Evolutionary conservation across 2,797 vertebrate species (phyloP).

Genomic region (Pelobates cultripes): DNA sequence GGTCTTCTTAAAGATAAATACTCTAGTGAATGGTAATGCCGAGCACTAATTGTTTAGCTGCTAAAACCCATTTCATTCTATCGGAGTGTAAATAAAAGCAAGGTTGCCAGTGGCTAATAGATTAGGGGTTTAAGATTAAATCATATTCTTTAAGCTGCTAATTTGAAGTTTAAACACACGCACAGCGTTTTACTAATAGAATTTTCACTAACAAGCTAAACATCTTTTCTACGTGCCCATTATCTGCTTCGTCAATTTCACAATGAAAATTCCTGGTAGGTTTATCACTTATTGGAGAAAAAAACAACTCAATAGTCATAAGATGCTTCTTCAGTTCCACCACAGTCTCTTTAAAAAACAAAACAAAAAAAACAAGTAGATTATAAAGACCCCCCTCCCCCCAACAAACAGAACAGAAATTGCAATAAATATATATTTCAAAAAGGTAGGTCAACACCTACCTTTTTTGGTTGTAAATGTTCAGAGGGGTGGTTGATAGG

Average conservation of each 20-base stretch:
- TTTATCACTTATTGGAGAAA: background rate
- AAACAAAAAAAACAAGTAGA: too few species aligned
- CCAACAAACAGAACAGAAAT: too few species aligned
- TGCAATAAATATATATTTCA: too few species aligned
- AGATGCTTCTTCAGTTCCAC: too few species aligned
- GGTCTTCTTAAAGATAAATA: slow-evolving; percentile 59
- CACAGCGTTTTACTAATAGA: slow-evolving; percentile 62
- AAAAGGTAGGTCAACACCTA: too few species aligned
- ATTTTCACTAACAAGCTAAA: slow-evolving; percentile 67
- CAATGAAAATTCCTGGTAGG: background rate
- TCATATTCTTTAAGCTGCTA: slow-evolving; percentile 62
- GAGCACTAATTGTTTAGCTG: slow-evolving; percentile 69
- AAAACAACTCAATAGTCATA: background rate
- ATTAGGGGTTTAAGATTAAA: slow-evolving; percentile 68
- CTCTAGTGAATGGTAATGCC: slow-evolving; percentile 62
- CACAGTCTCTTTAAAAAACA: too few species aligned
- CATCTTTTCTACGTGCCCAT: slow-evolving; percentile 53
- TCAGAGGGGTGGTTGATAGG: too few species aligned
- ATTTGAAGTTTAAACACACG: slow-evolving; percentile 68
- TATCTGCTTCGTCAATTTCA: background rate
- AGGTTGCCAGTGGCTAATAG: slow-evolving; percentile 62
- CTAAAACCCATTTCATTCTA: slow-evolving; percentile 59
- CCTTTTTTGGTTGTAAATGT: too few species aligned
- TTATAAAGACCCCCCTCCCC: too few species aligned
- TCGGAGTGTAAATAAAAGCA: slow-evolving; percentile 65